phyloP scores from a whole-genome alignment of 2,797 vertebrate species.

The Crypturellus tataupa region DNA sequence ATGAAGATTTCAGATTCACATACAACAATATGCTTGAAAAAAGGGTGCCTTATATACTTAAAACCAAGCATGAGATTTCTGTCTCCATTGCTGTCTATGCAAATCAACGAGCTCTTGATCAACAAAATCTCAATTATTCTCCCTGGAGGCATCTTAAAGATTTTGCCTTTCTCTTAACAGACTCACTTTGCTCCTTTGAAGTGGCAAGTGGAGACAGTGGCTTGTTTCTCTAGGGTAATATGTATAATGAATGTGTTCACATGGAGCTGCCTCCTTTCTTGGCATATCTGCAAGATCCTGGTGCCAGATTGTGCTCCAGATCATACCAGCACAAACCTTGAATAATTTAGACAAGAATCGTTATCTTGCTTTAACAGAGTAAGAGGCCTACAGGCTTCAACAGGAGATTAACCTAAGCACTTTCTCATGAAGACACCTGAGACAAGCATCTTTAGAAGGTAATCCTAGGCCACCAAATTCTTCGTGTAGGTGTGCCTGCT shows the following conservation, averaged over 20 bases:
- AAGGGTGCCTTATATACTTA: background rate
- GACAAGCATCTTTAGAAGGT: background rate
- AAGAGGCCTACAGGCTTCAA: background rate
- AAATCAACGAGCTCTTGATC: background rate
- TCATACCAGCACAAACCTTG: background rate
- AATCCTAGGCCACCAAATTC: background rate
- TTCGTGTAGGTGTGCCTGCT: background rate
- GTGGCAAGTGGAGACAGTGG: conserved; percentile 10
- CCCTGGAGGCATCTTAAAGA: conserved; percentile 14
- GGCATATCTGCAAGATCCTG: background rate
- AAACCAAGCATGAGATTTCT: conserved; percentile 55
- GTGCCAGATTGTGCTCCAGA: background rate
- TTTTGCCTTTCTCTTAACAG: conserved; percentile 57
- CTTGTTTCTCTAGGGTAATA: conserved; percentile 28
- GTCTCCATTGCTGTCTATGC: conserved; percentile 53
- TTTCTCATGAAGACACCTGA: background rate
- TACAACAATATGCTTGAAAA: background rate
- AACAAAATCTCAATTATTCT: conserved; percentile 34
- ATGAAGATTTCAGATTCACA: conserved; percentile 13
- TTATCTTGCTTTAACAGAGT: background rate
- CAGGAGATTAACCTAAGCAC: background rate
- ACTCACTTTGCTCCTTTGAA: conserved; percentile 44
- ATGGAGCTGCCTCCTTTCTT: conserved; percentile 26
- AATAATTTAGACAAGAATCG: background rate
- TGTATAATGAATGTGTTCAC: conserved; percentile 5